A percentile compares a stretch with the other conserved stretches of the same genome.
Conservation (phyloP, 2,113 vertebrate species). For the Phylloscopus trochilus region DNA sequence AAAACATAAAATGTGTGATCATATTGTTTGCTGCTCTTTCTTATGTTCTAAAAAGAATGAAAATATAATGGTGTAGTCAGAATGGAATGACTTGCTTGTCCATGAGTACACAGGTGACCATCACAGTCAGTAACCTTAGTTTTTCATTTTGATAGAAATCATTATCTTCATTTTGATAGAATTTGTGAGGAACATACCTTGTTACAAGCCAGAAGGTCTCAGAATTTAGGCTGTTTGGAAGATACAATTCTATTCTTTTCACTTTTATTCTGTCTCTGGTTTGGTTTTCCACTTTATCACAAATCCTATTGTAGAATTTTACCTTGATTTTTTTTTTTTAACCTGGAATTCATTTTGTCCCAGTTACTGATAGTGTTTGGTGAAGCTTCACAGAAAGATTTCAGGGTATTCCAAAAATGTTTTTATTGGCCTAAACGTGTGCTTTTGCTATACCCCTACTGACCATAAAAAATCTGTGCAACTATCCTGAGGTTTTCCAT, state of each 20-base stretch:
- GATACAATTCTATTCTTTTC: background rate
- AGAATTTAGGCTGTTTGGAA: background rate
- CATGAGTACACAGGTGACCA: background rate
- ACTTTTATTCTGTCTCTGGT: background rate
- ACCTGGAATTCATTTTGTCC: background rate
- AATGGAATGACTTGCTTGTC: background rate
- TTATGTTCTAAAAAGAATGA: background rate
- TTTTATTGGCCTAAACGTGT: background rate
- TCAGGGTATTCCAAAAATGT: background rate
- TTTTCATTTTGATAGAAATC: background rate
- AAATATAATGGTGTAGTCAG: background rate
- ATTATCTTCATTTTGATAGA: background rate
- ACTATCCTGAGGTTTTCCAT: background rate
- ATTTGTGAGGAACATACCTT: background rate
- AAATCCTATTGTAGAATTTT: background rate
- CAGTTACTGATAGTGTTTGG: background rate
- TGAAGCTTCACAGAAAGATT: background rate
- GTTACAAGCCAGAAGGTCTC: background rate
- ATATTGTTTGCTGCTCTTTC: background rate
- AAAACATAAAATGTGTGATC: background rate
- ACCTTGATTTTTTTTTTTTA: background rate
- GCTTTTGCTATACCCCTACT: background rate
- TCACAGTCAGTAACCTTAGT: background rate
- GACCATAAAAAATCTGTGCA: background rate
- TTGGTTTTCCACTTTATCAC: background rate